These are phyloP conservation scores for Hippocampus comes DNA, from an alignment of 2,113 vertebrate genomes.

Conservation along the genomic window DNA sequence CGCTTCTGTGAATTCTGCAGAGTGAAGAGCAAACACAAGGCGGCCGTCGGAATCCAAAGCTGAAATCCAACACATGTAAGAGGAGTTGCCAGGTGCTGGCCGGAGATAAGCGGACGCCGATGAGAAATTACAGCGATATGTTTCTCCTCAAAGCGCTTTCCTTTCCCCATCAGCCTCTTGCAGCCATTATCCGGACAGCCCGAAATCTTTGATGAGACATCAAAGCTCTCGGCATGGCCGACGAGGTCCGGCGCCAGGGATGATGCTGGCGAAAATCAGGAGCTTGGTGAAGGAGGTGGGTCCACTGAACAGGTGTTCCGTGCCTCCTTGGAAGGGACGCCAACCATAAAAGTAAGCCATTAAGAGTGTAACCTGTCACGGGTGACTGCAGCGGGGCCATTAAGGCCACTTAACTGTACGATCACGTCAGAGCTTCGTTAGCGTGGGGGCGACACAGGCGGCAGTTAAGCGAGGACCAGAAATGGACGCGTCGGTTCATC, in stretches of 20 bases:
- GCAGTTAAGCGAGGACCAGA: conserved; percentile 37
- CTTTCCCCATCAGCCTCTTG: conserved; percentile 42
- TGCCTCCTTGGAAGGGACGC: conserved; percentile 41
- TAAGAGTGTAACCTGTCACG: conserved; percentile 73
- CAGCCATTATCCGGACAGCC: conserved; percentile 6
- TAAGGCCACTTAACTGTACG: conserved; percentile 70
- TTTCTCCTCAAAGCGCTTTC: conserved; percentile 29
- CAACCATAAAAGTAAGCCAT: conserved; percentile 66
- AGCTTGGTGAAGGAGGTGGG: conserved; percentile 10
- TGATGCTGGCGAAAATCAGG: conserved; percentile 25
- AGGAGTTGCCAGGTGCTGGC: conserved; percentile 31
- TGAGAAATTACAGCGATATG: conserved; percentile 23
- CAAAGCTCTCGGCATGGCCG: conserved; percentile 13
- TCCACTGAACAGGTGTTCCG: conserved; percentile 71
- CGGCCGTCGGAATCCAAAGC: conserved; percentile 34
- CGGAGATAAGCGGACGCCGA: conserved; percentile 46
- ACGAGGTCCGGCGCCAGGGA: conserved; percentile 43
- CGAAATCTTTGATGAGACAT: conserved; percentile 36
- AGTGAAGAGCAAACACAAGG: conserved; percentile 34
- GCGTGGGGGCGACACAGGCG: conserved; percentile 51
- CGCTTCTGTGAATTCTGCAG: conserved; percentile 9
- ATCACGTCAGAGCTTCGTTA: conserved; percentile 64
- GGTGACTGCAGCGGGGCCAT: conserved; percentile 70
- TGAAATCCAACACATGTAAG: conserved; percentile 48
- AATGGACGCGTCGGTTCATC: background rate